Base-by-base conservation (phyloP, 2,797 vertebrate genomes). In the Mallotus villosus region DNA sequence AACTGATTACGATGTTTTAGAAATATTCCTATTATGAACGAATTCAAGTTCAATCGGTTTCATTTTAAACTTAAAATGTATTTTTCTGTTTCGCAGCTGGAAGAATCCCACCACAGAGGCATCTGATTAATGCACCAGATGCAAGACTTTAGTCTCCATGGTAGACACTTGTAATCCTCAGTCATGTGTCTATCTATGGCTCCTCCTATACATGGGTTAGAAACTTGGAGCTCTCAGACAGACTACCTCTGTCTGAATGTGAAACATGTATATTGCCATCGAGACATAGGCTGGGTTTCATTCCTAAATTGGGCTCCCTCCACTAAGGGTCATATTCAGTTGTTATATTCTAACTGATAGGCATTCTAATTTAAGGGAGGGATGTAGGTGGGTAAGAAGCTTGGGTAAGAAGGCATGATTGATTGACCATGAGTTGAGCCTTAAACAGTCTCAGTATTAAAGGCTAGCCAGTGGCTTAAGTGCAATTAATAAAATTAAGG, bases 81-180 rank as follows among this genome's bases (percentile, higher is more conserved):
- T 62, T 22, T 46, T 16, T 0, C 7, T 37, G 8, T 84, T 61
- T 72, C 76, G 6, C 75, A 90, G 90, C 79, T 19, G 88, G 87
- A 22, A 88, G 81, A 82, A 85, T 88, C 79, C 83, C 82, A 68
- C 86, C 82, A 0, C 84, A 85, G 81, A 73, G 68, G 65, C 81
- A 86, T 62, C 84, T 79, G 24, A 58, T 46, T 14, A 2, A 76
- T 8, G 46, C 81, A 70, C 88, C 86, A 73, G 83, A 81, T 0
- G 79, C 90, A 72, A 89, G 82, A 72, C 84, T 91, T 77, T 91
- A 91, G 83, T 17, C 14, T 27, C 24, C 21, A 67, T 32, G 9
- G 8, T 19, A 22, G 27, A 25, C 16, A 51, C 22, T 16, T 53
- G 22, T 68, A 25, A 7, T 29, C 49, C 51, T 21, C 46, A 8